Base-by-base conservation (phyloP, 2,797 vertebrate genomes). In the Cygnus olor region DNA sequence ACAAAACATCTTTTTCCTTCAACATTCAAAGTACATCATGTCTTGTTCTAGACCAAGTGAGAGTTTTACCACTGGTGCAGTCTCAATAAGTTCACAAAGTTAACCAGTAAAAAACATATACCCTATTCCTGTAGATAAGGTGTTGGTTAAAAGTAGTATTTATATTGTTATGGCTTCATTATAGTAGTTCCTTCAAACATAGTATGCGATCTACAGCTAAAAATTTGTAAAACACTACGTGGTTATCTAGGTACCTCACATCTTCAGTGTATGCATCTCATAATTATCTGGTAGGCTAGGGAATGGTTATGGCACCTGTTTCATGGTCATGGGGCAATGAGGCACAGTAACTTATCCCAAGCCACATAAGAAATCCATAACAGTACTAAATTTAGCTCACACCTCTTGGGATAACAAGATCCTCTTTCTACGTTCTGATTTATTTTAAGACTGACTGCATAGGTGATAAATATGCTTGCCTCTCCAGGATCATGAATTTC, bases 281-380 rank as follows among this genome's bases (percentile, higher is more conserved):
- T 32, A 70, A 84, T n/a, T 45, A 32, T 30, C 18, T 5, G 53
- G 14, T 64, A 74, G 7, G 6, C 32, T 32, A n/a, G 30, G 38
- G 14, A 57, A 73, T 9, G 15, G 3, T 12, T 65, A 18, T 8
- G 58, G 7, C 14, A 51, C 10, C 9, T 78, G n/a, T 82, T 74
- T n/a, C 8, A 44, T 38, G 15, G 21, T n/a, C 49, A 32, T 0
- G 0, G 47, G 17, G 70, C 49, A 18, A 10, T 32, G 15, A 81
- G 28, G 30, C 27, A 66, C 4, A 57, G 14, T 38, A 78, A 69
- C 60, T 47, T 60, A n/a, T 56, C 22, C 17, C 27, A 65, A 40
- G 1, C 2, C 8, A 24, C 30, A 11, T 3, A 51, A 44, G 16
- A 77, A 82, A 45, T 57, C 11, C 65, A 21, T 40, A 61, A n/a